Base-by-base conservation (phyloP, 92 coral and sea anemone species). In the Scolanthus callimorphus region DNA sequence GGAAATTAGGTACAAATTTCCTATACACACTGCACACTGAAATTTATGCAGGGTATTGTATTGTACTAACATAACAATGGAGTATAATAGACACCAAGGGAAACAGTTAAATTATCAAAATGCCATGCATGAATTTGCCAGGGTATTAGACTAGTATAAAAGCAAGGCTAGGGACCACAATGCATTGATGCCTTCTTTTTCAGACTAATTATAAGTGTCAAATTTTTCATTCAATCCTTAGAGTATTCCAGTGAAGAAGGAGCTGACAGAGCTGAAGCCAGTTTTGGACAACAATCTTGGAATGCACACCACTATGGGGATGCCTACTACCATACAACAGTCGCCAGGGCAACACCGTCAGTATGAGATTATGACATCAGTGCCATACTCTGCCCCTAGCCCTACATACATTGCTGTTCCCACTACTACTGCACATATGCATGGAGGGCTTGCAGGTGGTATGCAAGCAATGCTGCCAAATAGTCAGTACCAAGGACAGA, bases 201-300 rank as follows among this genome's bases (percentile, higher is more conserved):
- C n/a, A n/a, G n/a, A n/a, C n/a, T n/a, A n/a, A n/a, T n/a, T n/a
- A n/a, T n/a, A n/a, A n/a, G n/a, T n/a, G n/a, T n/a, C n/a, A n/a
- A n/a, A n/a, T n/a, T n/a, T n/a, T n/a, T n/a, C n/a, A n/a, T n/a
- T n/a, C n/a, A n/a, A 6, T 34, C 41, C 15, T 21, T 20, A 79
- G 81, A 41, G 63, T 39, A 49, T 85, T 19, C 84, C 80, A 47
- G 96, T 94, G 39, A 94, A 94, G 69, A 76, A 88, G 20, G 99
- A 94, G 45, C 37, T 94, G 60, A 94, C 97, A 23, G 99, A 94
- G 63, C 71, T 94, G 41, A 90, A 89, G 49, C 88, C 99, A 27
- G 88, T 94, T 2, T 67, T 85, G 13, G 99, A 94, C 39, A 76
- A 96, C 29, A 12, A 78, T 31, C 62, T 92, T 59, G 51, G 70